A percentile compares a stretch with the other conserved stretches of the same genome.
Conservation (phyloP, 2,888 invertebrate species). For the Harpalus rufipes region DNA sequence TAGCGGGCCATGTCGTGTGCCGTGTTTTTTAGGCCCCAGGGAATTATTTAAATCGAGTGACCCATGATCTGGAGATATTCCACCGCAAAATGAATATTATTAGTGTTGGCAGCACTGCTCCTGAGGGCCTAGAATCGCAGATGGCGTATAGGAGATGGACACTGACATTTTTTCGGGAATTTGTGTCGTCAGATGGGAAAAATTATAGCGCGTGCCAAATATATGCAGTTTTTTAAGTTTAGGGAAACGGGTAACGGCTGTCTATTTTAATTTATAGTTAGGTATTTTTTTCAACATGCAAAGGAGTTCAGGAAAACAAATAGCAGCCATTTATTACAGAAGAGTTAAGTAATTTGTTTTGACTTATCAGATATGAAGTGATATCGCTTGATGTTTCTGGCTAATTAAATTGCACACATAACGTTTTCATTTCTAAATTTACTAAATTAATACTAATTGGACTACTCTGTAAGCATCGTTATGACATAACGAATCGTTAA, state of each 20-base stretch:
- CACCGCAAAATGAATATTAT: constrained; percentile 41
- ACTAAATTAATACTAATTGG: too few relatives aligned
- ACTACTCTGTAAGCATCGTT: too few relatives aligned
- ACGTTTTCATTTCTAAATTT: constrained; percentile 9
- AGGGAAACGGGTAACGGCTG: constrained; percentile 15
- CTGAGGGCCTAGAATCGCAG: constrained; percentile 7
- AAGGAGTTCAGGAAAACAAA: not conserved
- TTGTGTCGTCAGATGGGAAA: constrained; percentile 37
- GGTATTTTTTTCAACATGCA: too few relatives aligned
- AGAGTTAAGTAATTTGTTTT: not conserved
- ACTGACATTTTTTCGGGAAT: constrained; percentile 25
- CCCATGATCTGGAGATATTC: constrained; percentile 22
- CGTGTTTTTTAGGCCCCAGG: constrained; percentile 24
- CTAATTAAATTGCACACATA: not conserved
- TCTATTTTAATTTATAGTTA: constrained; percentile 30
- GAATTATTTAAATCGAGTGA: constrained; percentile 50
- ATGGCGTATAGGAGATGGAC: constrained; percentile 15
- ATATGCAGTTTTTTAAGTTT: constrained; percentile 31
- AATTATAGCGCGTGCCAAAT: constrained; percentile 52
- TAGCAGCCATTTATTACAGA: not conserved
- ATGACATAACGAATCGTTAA: too few relatives aligned
- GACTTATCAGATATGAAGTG: not conserved
- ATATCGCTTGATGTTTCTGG: not conserved
- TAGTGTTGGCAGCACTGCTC: constrained; percentile 16
- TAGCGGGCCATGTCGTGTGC: constrained; percentile 19